Percentiles rank a stretch among this genome's conserved stretches.
These are phyloP conservation scores for Poicephalus gulielmi DNA, from an alignment of 2,113 vertebrate genomes.

Conservation along the genomic window DNA sequence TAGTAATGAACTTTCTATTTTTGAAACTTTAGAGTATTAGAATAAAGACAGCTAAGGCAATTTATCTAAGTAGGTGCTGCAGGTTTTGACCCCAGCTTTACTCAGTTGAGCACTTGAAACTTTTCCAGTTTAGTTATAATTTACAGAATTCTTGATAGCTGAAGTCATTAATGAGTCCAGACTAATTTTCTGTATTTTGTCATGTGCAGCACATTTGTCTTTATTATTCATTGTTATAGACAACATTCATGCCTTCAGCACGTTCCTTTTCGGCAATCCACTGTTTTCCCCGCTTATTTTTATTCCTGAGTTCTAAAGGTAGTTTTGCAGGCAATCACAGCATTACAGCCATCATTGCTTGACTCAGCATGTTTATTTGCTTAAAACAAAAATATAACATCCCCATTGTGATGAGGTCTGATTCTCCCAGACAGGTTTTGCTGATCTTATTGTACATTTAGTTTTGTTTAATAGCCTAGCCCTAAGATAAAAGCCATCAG, in stretches of 20 bases:
- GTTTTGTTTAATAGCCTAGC: neutral
- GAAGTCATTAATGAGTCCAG: neutral
- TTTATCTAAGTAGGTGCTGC: neutral
- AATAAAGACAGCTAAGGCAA: neutral
- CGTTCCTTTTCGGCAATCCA: neutral
- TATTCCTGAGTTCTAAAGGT: neutral
- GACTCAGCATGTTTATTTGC: neutral
- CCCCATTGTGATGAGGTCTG: neutral
- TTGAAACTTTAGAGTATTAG: neutral
- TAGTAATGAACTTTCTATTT: neutral
- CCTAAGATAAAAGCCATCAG: neutral
- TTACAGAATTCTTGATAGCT: neutral
- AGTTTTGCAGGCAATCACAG: neutral
- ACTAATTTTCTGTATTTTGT: neutral
- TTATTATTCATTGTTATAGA: neutral
- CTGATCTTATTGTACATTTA: neutral
- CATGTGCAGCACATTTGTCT: neutral
- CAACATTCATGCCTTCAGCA: neutral
- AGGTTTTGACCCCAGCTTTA: neutral
- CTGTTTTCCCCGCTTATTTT: neutral
- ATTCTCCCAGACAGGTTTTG: neutral
- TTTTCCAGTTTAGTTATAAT: neutral
- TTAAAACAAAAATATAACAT: neutral
- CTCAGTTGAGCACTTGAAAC: neutral
- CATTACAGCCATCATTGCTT: neutral